These are phyloP conservation scores for Pogonomyrmex californicus DNA, from an alignment of 1,140 invertebrate species.

Conservation along the genomic window DNA sequence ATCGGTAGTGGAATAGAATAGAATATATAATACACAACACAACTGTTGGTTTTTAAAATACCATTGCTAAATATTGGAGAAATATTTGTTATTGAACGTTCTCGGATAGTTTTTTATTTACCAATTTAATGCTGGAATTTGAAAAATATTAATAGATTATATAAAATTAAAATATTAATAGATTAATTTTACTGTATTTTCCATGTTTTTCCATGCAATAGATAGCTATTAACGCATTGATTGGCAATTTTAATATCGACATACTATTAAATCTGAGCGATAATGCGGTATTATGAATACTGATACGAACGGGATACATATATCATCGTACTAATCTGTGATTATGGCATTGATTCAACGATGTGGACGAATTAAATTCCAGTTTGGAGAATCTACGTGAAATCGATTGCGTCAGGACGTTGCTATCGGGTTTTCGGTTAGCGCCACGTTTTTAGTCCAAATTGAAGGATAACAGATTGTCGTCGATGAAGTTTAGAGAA, in stretches of 20 bases:
- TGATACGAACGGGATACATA: neutral
- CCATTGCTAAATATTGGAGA: neutral
- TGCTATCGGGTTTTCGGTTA: constrained; percentile 52
- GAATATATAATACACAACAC: neutral
- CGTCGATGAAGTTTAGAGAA: constrained; percentile 32
- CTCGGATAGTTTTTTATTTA: neutral
- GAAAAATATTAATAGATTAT: neutral
- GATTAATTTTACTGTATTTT: neutral
- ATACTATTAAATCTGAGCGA: neutral
- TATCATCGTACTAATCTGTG: constrained; percentile 14
- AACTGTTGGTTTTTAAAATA: neutral
- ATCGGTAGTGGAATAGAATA: neutral
- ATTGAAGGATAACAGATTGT: constrained; percentile 53
- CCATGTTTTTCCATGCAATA: neutral
- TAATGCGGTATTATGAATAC: neutral
- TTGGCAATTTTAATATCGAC: neutral
- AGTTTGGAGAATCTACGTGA: constrained; percentile 20
- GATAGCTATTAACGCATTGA: constrained; percentile 3
- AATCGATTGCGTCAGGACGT: constrained; percentile 20
- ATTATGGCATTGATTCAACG: constrained; percentile 35
- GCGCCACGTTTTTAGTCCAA: constrained; percentile 26
- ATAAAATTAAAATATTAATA: neutral
- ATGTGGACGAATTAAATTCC: constrained; percentile 17
- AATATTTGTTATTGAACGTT: neutral
- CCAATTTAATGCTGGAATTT: neutral